A percentile compares a stretch with the other conserved stretches of the same genome.
phyloP scores from a whole-genome alignment of 2,113 vertebrate genomes.

The Pardalotus punctatus region DNA sequence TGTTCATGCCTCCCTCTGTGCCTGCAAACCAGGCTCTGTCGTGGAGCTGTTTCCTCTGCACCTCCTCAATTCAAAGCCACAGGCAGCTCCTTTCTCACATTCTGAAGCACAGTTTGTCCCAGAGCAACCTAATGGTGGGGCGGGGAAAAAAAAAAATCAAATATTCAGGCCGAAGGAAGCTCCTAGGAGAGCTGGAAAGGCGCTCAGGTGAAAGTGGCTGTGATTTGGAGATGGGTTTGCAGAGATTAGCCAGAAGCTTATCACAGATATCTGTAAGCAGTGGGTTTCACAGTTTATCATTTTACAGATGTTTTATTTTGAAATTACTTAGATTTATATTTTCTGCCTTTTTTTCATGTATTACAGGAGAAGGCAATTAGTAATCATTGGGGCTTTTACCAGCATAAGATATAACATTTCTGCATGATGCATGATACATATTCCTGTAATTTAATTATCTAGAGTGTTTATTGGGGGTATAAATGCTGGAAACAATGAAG shows the following conservation, averaged over 20 bases:
- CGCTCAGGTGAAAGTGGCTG: neutral
- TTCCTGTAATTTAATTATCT: conserved; percentile 24
- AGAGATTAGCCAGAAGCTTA: neutral
- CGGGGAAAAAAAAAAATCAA: neutral
- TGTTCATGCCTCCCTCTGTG: neutral
- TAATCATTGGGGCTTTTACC: neutral
- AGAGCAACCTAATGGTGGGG: neutral
- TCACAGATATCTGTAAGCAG: neutral
- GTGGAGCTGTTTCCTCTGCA: neutral
- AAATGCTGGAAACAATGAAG: neutral
- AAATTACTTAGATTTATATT: neutral
- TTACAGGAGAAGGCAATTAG: neutral
- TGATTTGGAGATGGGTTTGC: neutral
- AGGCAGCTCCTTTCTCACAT: neutral
- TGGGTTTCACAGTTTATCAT: neutral
- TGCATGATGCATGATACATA: neutral
- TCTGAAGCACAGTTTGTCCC: neutral
- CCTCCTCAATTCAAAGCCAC: neutral
- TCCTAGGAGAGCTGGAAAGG: neutral
- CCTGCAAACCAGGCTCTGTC: neutral
- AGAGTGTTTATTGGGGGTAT: neutral
- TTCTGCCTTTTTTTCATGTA: neutral
- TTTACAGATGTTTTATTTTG: neutral
- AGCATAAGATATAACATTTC: neutral
- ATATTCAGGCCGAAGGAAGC: neutral